Evolutionary conservation across 2,113 vertebrate genomes (phyloP), one percentile per base, ranked within the genome.

Genomic region (Rhea americana): DNA sequence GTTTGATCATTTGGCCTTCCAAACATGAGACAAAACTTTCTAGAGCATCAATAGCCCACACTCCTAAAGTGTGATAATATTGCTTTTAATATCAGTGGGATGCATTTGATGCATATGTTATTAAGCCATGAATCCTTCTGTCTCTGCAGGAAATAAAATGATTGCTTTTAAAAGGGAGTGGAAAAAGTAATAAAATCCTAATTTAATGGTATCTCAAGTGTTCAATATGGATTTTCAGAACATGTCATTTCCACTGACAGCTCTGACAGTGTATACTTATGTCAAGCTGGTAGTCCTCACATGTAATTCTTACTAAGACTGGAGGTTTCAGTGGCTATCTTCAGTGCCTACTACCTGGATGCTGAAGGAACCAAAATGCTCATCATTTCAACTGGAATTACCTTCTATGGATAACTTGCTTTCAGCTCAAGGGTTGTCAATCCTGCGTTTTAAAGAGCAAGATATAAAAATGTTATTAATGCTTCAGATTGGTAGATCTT

Each of bases 51-150:
- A 2, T 6, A 61, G 3, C 41, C 13, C 28, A 48, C 20, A 22
- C 53, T 48, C 28, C 45, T 41, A 21, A 47, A 79, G 19, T 21
- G 8, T 21, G 8, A 37, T 39, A 4, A 7, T 39, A 20, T 30
- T 62, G 6, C 1, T 90, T 71, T 63, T 58, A 1, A 4, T 87
- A 35, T 35, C 16, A 19, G 30, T n/a, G 8, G 25, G 25, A 28
- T 3, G 0, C 1, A 4, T 5, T 39, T 62, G 53, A 77, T 76
- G 1, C 1, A 5, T 24, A 18, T 22, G 9, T 62, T 43, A 1
- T 4, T 48, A 35, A 62, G 8, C 1, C 20, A 72, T 26, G 82
- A 74, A 43, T 56, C 4, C 2, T 8, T 20, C 12, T 32, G 10
- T 41, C 3, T 76, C 30, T 68, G 26, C 5, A 65, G 18, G 2